Evolutionary conservation across 2,113 vertebrate genomes (phyloP), one percentile per base, ranked within the genome.

Genomic region (Gasterosteus nipponicus): DNA sequence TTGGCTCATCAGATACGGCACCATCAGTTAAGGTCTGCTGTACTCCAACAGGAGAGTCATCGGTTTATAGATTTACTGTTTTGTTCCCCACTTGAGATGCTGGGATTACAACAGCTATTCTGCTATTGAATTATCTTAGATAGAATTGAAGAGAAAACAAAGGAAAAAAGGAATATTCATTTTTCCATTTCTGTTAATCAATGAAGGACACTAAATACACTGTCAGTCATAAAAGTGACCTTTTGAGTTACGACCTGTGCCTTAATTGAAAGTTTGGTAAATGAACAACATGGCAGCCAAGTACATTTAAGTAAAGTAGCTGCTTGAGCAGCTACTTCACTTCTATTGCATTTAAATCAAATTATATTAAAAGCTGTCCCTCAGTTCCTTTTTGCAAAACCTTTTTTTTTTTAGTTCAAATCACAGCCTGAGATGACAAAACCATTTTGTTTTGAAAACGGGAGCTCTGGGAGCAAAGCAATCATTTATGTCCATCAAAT

Each of bases 311-410:
- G 1, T 33, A 7, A 66, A 22, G 41, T 35, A 77, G 18, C 57
- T 19, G 4, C n/a, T 68, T 51, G 49, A 69, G 47, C 12, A 33
- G 18, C 54, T 70, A n/a, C 63, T 54, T 80, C 31, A 19, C 71
- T 84, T 63, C 38, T 46, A 57, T 54, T 78, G 70, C 54, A 73
- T 84, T 82, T 80, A 46, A 75, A 62, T 70, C n/a, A 33, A 81
- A 81, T 71, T 72, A 44, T 71, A 51, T 62, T 78, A 69, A 83
- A 86, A 78, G 80, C 67, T 66, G 46, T 67, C 53, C 58, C 59
- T 54, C 15, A 5, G 14, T 71, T 63, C 68, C 7, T 60, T 67
- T 83, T 31, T 72, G 31, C 29, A 62, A 62, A 80, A 63, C 59
- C 64, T 29, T 46, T 29, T 46, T 74, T 64, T 39, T 66, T 72